Base-by-base conservation (phyloP, 2,113 vertebrate genomes). In the Tretioscincus oriximinensis region DNA sequence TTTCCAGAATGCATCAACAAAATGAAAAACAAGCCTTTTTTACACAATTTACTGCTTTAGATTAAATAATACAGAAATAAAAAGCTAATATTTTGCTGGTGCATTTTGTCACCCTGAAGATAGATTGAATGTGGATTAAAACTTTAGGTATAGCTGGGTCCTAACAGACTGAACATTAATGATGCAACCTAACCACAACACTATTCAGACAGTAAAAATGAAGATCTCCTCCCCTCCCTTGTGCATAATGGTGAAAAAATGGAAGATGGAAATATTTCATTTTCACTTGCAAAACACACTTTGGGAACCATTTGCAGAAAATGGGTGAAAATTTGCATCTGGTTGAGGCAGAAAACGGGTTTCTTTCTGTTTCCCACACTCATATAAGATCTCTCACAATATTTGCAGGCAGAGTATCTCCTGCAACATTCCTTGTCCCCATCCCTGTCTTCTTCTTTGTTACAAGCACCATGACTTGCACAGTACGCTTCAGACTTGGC, bases 391-490 rank as follows among this genome's bases (percentile, higher is more conserved):
- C 89, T 28, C 78, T 89, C 70, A 77, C 1, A 1, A 86, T 21
- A 18, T 64, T 76, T 0, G 85, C 71, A 0, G 91, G 90, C 84
- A 89, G 74, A 0, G 81, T 35, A 7, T 81, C 81, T 1, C 81
- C 71, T 0, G 2, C 31, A 70, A 88, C 70, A 0, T 64, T 86
- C 0, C 24, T 84, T 18, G 88, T 21, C 1, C 90, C 88, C 75
- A 67, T 85, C 12, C 76, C 86, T 0, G 91, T 58, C 60, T 78
- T 84, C 0, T 73, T 82, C 24, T 1, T 84, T 0, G 81, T 78
- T 29, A 92, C 85, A 2, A 91, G 88, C 81, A 94, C 90, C 86
- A 90, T 78, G 80, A 88, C 75, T 76, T 78, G 92, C 77, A 91
- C 73, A 0, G 73, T 63, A 26, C 86, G 69, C 14, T 81, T 65